Evolutionary conservation across 1,140 invertebrate genomes (phyloP).

Genomic region (Drosophila paulistorum): DNA sequence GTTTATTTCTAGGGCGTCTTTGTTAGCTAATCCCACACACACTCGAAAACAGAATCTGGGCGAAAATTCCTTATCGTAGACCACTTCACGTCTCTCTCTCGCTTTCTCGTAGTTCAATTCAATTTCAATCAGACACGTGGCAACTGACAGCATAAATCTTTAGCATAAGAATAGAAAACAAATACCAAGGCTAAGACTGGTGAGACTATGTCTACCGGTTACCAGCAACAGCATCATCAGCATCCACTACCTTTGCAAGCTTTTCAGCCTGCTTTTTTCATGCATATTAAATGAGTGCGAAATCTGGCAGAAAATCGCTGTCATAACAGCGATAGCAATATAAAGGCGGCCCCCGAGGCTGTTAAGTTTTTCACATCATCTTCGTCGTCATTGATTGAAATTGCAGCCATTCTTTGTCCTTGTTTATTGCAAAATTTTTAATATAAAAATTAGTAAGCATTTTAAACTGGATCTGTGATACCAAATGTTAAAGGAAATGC

Average conservation of each 20-base stretch:
- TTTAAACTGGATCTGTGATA: not conserved
- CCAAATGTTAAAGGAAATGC: not conserved
- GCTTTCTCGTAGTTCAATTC: constrained; percentile 47
- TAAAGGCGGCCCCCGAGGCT: constrained; percentile 23
- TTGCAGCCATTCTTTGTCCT: constrained; percentile 30
- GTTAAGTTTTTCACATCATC: constrained; percentile 21
- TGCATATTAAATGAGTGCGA: constrained; percentile 70
- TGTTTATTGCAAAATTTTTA: constrained; percentile 49
- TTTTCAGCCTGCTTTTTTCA: constrained; percentile 61
- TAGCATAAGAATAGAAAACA: constrained; percentile 67
- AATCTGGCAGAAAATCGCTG: constrained; percentile 42
- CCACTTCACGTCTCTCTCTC: not conserved
- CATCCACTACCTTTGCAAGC: constrained; percentile 32
- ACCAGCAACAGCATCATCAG: not conserved
- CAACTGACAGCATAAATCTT: constrained; percentile 71
- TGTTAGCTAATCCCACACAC: constrained; percentile 60
- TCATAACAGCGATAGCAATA: constrained; percentile 71
- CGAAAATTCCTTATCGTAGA: constrained; percentile 1
- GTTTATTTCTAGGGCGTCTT: constrained; percentile 57
- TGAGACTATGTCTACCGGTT: not conserved
- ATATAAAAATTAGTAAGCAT: constrained; percentile 28
- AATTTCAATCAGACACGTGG: constrained; percentile 78
- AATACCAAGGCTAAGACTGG: constrained; percentile 22
- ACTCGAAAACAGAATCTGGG: not conserved
- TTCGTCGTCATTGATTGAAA: constrained; percentile 35